Evolutionary conservation across 2,113 vertebrate species (phyloP), one percentile per base, ranked within the genome.

Genomic region (Chlorodrepanis virens): DNA sequence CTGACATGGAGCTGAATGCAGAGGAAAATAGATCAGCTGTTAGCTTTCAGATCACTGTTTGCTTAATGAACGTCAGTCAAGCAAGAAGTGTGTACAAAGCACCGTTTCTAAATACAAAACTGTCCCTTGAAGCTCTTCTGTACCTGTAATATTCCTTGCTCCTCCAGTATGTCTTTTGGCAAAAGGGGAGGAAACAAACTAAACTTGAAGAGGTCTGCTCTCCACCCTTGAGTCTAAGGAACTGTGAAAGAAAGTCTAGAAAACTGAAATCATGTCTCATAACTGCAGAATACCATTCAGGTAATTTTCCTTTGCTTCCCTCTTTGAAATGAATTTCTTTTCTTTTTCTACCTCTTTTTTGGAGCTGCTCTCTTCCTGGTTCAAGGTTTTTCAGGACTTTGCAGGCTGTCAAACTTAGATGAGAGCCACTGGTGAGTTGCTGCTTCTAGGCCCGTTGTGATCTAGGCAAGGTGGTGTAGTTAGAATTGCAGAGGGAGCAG

Each of bases 361-460:
- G n/a, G 85, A 93, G n/a, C 24, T 79, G 33, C 42, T 84, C 5
- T 93, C 84, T 47, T 39, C 56, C 89, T 80, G 90, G 81, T 72
- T 96, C 6, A 3, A 81, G 75, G 39, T 84, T 97, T 76, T 94
- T 96, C 16, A 61, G 56, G 56, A 82, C 64, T 61, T 98, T 98
- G 97, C 28, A 97, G 92, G 70, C 94, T 97, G 33, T 98, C 77
- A 28, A 96, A 98, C 60, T 93, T 96, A 28, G 72, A 92, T 76
- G 93, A 94, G 87, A 98, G 97, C 97, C 97, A 98, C 27, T 22
- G 63, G 56, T 97, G 97, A 65, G 98, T 28, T 77, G 19, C 97
- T 96, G 93, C 97, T 93, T 97, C 96, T 31, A 98, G 89, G 84
- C 97, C 98, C 53, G 96, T 71, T 53, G 97, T 97, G 70, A 98